Base-by-base conservation (phyloP, 53 echinoderm and acorn worm species). In the Paelopatides confundens region DNA sequence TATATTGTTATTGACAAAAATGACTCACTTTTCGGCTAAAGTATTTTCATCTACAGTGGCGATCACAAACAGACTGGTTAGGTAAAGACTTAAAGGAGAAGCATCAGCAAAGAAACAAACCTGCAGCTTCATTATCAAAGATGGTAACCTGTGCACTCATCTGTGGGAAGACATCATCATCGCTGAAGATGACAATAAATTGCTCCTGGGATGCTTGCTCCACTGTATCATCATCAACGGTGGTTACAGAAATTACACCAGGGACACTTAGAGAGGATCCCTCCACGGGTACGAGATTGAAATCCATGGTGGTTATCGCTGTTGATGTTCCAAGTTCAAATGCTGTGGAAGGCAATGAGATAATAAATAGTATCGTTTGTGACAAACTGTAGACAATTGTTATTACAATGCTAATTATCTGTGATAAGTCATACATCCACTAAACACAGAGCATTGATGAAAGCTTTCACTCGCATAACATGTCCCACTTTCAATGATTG, bases 111-210 rank as follows among this genome's bases (percentile, higher is more conserved):
- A 10, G 43, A 43, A 58, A 21, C 74, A 5, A 11, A 74, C 74
- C 74, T 17, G 39, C 40, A 40, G 3, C 23, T 39, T 74, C 74
- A 39, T 74, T n/a, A 74, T 74, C 74, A 39, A 74, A 23, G 46
- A 74, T 74, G 24, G 43, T 39, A 17, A 74, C 24, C 24, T 39
- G 14, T 11, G 74, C 74, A 43, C 40, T 74, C 27, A 24, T 39
- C 47, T 74, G 74, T 26, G 74, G 74, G 27, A 35, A 74, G 27
- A 74, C 74, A 39, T 74, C 74, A 24, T 74, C 47, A 23, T 23
- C 14, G 46, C 40, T 74, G 35, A 74, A 74, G 27, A 3, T 12
- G 24, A 74, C 43, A 1, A 74, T 26, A 8, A 74, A 23, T 23
- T 74, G 39, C 43, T 74, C 74, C 27, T 18, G 21, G 70, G 39